A percentile compares a stretch with the other conserved stretches of the same genome.
Conservation (phyloP, 2,113 vertebrate species). For the Pionites leucogaster region DNA sequence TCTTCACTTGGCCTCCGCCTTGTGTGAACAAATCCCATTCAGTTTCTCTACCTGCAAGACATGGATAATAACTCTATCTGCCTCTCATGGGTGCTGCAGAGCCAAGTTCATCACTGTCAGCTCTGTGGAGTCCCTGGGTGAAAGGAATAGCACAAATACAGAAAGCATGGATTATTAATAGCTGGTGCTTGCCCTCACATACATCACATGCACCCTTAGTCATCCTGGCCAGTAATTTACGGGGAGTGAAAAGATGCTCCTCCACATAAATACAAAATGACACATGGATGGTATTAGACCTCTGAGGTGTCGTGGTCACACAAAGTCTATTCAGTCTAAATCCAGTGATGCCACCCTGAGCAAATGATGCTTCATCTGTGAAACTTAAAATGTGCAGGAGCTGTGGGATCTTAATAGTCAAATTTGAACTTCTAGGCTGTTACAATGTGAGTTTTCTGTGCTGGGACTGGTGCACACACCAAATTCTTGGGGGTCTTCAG, state of each 20-base stretch:
- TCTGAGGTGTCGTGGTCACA: not conserved
- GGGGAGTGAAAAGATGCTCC: not conserved
- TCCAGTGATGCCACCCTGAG: not conserved
- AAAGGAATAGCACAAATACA: constrained; percentile 24
- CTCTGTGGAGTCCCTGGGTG: constrained; percentile 40
- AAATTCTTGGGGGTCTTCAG: not conserved
- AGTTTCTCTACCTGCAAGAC: not conserved
- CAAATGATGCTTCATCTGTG: not conserved
- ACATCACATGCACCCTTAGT: constrained; percentile 34
- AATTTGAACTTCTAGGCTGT: not conserved
- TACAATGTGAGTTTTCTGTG: not conserved
- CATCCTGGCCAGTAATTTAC: constrained; percentile 41
- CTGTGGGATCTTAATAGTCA: not conserved
- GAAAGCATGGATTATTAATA: constrained; percentile 56
- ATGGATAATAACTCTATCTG: not conserved
- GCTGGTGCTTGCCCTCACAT: constrained; percentile 22
- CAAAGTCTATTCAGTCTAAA: not conserved
- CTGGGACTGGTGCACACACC: not conserved
- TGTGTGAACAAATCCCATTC: not conserved
- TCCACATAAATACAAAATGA: not conserved
- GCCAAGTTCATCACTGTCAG: constrained; percentile 40
- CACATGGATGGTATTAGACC: not conserved
- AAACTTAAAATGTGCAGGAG: not conserved
- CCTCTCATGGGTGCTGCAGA: not conserved
- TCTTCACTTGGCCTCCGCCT: not conserved